phyloP scores from a whole-genome alignment of 2,113 vertebrate species.

The Amazona vittata region DNA sequence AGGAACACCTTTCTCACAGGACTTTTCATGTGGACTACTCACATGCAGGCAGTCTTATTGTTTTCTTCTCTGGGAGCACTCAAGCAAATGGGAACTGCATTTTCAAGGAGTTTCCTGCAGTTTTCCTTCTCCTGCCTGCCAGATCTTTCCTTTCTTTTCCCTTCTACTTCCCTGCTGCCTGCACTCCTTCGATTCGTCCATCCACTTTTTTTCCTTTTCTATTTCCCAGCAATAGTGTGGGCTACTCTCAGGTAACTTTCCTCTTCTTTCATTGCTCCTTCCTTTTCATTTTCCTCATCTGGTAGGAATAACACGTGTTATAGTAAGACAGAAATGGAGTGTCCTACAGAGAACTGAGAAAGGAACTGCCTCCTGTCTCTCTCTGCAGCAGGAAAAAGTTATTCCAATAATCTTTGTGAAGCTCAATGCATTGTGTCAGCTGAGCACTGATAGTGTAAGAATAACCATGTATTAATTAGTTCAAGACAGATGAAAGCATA shows the following conservation, averaged over 20 bases:
- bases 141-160: not conserved
- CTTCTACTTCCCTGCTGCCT: not conserved
- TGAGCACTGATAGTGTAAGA: not conserved
- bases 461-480: not conserved
- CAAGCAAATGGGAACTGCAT: not conserved
- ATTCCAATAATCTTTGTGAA: not conserved
- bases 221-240: not conserved
- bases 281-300: not conserved
- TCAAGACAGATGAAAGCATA: not conserved
- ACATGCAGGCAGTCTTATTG: not conserved
- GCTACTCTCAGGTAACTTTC: not conserved
- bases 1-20: not conserved
- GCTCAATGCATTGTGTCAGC: not conserved
- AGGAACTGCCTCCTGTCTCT: not conserved
- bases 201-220: not conserved
- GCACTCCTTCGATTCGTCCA: fast-evolving
- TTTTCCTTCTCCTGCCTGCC: not conserved
- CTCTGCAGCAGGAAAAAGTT: not conserved
- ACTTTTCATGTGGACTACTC: not conserved
- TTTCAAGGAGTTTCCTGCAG: not conserved
- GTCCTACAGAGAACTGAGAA: not conserved
- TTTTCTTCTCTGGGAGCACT: not conserved
- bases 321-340: not conserved
- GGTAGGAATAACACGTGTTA: not conserved
- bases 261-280: not conserved